Conservation (phyloP, 1,140 invertebrate genomes). For the Adelges cooleyi region DNA sequence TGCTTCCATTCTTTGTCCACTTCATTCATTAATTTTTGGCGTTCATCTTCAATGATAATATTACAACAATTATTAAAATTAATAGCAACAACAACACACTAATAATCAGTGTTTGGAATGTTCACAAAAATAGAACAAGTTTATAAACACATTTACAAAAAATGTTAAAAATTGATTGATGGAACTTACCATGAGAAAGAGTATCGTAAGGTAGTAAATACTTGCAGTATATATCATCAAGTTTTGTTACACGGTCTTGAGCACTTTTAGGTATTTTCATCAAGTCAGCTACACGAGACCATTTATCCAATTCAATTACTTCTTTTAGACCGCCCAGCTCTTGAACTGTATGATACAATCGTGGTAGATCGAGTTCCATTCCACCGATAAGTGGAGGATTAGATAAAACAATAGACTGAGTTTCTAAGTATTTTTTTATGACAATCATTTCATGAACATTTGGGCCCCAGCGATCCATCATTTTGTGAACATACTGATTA, state of each 20-base stretch:
- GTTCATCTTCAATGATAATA: slow-evolving; percentile 11
- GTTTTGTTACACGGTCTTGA: slow-evolving; percentile 68
- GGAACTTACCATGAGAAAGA: slow-evolving; percentile 52
- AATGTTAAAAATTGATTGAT: slow-evolving; percentile 5
- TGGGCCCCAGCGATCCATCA: slow-evolving; percentile 79
- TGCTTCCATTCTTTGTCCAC: slow-evolving; percentile 67
- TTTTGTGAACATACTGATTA: slow-evolving; percentile 83
- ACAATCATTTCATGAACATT: slow-evolving; percentile 76
- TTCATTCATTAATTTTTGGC: slow-evolving; percentile 50
- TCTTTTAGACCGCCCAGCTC: slow-evolving; percentile 73
- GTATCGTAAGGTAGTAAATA: slow-evolving; percentile 85
- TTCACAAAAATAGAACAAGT: slow-evolving; percentile 28
- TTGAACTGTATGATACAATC: slow-evolving; percentile 75
- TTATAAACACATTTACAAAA: slow-evolving; percentile 9
- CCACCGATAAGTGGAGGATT: slow-evolving; percentile 74
- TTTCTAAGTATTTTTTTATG: slow-evolving; percentile 69
- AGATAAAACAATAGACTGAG: slow-evolving; percentile 61
- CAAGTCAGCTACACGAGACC: slow-evolving; percentile 76
- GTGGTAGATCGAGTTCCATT: slow-evolving; percentile 78
- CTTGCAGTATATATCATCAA: slow-evolving; percentile 88
- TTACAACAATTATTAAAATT: neutral
- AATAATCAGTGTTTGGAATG: too few relatives aligned
- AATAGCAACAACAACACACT: neutral
- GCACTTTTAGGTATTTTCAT: slow-evolving; percentile 75
- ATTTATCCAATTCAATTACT: slow-evolving; percentile 82